Conservation (phyloP, 1,140 invertebrate species). For the Cydia strobilella region DNA sequence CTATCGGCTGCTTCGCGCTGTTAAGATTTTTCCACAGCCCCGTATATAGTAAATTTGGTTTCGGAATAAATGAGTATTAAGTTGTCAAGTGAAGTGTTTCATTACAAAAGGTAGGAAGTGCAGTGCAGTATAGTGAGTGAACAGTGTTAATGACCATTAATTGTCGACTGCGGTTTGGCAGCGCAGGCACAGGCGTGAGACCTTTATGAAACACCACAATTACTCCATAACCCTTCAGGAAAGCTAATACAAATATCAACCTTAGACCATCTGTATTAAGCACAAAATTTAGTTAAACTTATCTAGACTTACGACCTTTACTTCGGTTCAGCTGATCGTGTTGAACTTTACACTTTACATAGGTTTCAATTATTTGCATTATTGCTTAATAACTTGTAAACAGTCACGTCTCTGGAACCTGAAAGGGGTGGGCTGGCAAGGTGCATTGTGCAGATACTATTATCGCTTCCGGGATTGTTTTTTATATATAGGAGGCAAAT, state of each 20-base stretch:
- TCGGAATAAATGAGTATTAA: too few relatives aligned
- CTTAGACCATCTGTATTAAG: neutral
- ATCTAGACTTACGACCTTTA: neutral
- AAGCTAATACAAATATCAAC: neutral
- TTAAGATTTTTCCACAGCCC: too few relatives aligned
- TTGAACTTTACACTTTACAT: slow-evolving; percentile 7
- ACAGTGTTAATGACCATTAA: neutral
- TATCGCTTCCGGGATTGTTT: neutral
- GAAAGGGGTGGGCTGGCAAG: neutral
- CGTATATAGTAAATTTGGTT: neutral
- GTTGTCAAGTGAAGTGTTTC: too few relatives aligned
- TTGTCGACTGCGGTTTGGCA: neutral
- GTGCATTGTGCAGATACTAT: neutral
- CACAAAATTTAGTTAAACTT: neutral
- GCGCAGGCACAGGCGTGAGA: neutral
- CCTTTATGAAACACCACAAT: neutral
- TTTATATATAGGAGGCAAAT: too few relatives aligned
- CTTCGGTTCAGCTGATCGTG: neutral
- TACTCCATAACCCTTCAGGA: neutral
- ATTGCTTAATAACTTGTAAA: slow-evolving; percentile 2
- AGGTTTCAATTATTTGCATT: slow-evolving; percentile 12
- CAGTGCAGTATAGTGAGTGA: too few relatives aligned
- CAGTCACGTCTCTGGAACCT: neutral
- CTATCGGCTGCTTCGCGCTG: too few relatives aligned
- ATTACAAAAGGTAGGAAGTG: too few relatives aligned